A percentile compares a stretch with the other conserved stretches of the same genome.
Conservation (phyloP, 2,797 vertebrate species). For the Smutsia temminckii region DNA sequence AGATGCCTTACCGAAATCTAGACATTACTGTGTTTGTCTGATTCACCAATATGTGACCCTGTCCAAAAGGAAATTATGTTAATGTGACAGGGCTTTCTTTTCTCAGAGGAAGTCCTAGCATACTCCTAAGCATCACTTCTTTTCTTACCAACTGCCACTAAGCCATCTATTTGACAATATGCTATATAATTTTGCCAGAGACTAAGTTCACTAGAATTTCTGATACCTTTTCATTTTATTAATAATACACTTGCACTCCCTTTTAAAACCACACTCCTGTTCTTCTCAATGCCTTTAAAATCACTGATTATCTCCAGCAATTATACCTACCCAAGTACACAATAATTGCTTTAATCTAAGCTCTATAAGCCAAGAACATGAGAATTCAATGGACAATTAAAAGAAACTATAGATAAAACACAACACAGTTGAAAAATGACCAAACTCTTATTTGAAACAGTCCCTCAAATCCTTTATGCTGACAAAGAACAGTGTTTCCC, state of each 20-base stretch:
- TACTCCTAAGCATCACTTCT: neutral
- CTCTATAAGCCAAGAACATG: neutral
- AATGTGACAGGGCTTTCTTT: neutral
- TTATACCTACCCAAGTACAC: neutral
- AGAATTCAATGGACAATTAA: neutral
- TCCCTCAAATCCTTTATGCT: neutral
- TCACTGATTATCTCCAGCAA: neutral
- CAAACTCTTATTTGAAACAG: neutral
- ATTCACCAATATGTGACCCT: neutral
- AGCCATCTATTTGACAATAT: neutral
- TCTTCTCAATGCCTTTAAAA: neutral
- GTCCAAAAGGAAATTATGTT: slow-evolving; percentile 1
- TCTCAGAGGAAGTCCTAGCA: neutral
- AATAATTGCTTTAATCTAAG: neutral
- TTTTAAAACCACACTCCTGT: neutral
- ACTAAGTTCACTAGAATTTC: neutral
- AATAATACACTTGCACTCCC: neutral
- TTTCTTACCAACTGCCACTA: neutral
- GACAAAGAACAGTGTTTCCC: neutral
- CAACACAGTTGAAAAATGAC: neutral
- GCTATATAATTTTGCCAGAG: neutral
- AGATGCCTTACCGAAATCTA: neutral
- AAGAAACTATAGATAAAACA: neutral
- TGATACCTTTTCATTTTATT: slow-evolving; percentile 23
- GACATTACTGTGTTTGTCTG: neutral